Percentiles rank a stretch among this genome's conserved stretches.
Conservation (phyloP, 2,888 invertebrate species). For the Ptychoptera contaminata region DNA sequence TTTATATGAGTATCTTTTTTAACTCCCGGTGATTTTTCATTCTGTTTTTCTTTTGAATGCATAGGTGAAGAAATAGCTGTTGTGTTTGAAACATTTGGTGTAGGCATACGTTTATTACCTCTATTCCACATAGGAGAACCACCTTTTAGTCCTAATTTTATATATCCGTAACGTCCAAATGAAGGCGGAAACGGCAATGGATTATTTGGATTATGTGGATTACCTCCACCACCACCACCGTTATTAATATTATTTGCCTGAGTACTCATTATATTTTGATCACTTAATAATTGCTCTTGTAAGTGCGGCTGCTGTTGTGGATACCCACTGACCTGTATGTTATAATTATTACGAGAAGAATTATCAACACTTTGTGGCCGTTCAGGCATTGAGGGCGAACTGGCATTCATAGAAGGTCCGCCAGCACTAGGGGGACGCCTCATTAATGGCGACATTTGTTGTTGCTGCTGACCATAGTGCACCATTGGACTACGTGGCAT, state of each 20-base stretch:
- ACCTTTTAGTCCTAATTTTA: constrained; percentile 32
- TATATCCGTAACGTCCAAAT: not conserved
- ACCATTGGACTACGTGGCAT: constrained; percentile 41
- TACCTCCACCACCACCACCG: constrained; percentile 35
- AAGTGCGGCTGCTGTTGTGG: constrained; percentile 14
- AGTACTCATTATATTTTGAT: not conserved
- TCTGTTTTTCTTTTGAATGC: constrained; percentile 6
- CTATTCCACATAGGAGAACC: constrained; percentile 50
- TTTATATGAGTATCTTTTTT: constrained; percentile 30
- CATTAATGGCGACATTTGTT: constrained; percentile 37
- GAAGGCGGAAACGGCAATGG: constrained; percentile 37
- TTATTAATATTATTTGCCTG: not conserved
- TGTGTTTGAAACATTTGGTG: constrained; percentile 8
- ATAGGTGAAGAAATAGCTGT: not conserved
- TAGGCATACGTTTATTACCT: constrained; percentile 28
- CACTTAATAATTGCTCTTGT: constrained; percentile 9
- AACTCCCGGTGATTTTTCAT: constrained; percentile 19
- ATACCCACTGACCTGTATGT: constrained; percentile 5
- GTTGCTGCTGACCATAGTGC: constrained; percentile 26
- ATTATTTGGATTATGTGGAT: constrained; percentile 36
- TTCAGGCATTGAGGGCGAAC: constrained; percentile 38
- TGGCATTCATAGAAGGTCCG: constrained; percentile 21
- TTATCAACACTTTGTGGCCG: constrained; percentile 43
- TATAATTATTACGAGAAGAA: constrained; percentile 14
- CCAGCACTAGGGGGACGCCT: constrained; percentile 37